These are phyloP conservation scores for Olivierus martensii DNA, from an alignment of 1,140 invertebrate species.

Conservation along the genomic window DNA sequence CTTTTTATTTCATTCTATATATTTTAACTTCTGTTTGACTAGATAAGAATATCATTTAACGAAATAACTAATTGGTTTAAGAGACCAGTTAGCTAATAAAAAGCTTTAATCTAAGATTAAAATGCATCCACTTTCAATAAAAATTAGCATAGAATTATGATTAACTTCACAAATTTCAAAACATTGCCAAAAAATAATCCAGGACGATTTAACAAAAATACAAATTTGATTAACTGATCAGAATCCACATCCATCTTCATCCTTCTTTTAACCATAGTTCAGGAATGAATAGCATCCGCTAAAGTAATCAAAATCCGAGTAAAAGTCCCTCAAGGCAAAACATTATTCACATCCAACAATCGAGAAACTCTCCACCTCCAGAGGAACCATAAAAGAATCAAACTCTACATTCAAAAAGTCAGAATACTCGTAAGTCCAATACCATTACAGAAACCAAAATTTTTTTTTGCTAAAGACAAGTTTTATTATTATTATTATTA, in stretches of 20 bases:
- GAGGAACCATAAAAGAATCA: conserved; percentile 45
- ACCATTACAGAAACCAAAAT: too few relatives aligned
- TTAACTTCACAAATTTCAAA: conserved; percentile 63
- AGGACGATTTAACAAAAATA: conserved; percentile 38
- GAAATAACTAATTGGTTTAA: too few relatives aligned
- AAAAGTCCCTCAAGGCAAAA: conserved; percentile 37
- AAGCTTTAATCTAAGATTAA: too few relatives aligned
- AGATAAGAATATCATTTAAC: too few relatives aligned
- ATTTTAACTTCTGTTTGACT: too few relatives aligned
- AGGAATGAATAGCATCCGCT: conserved; percentile 52
- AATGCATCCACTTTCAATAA: too few relatives aligned
- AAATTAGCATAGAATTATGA: conserved; percentile 61
- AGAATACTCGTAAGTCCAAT: conserved; percentile 50
- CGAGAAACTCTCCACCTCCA: conserved; percentile 34
- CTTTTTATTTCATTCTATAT: too few relatives aligned
- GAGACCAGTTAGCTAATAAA: too few relatives aligned
- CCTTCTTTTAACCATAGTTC: conserved; percentile 43
- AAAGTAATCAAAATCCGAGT: conserved; percentile 43
- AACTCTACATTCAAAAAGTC: conserved; percentile 44
- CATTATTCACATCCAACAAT: conserved; percentile 47
- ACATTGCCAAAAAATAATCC: conserved; percentile 55
- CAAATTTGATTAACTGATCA: conserved; percentile 47
- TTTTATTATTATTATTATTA: too few relatives aligned
- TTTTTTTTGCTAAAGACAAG: too few relatives aligned
- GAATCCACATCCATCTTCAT: conserved; percentile 50